Conservation (phyloP, 2,113 vertebrate genomes). For the Marmota flaviventris region DNA sequence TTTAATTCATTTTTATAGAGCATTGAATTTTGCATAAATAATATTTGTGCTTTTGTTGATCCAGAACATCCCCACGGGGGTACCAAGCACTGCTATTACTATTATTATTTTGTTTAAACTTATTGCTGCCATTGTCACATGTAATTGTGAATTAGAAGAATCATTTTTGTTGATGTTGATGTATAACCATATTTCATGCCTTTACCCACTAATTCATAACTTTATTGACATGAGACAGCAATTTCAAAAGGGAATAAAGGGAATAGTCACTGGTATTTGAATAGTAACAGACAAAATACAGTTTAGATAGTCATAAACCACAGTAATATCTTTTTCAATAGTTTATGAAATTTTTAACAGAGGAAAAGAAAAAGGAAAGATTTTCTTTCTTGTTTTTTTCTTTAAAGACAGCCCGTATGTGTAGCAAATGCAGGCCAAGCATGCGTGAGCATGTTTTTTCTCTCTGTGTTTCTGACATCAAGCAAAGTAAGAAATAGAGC, state of each 20-base stretch:
- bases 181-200: not conserved
- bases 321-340: not conserved
- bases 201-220: not conserved
- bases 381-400: not conserved
- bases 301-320: not conserved
- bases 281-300: not conserved
- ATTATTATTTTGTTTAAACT: constrained; percentile 63
- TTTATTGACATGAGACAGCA: not conserved
- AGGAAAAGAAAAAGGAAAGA: not conserved
- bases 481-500: constrained; percentile 60
- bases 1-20: constrained; percentile 80
- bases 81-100: constrained; percentile 53
- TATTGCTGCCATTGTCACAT: constrained; percentile 22
- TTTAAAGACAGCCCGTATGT: constrained; percentile 29
- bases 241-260: not conserved
- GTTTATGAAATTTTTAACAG: constrained; percentile 56
- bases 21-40: constrained; percentile 77
- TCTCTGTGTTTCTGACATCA: constrained; percentile 50
- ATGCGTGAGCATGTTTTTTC: not conserved
- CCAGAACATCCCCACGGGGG: constrained; percentile 55
- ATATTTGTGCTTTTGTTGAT: constrained; percentile 75
- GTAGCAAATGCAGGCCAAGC: not conserved
- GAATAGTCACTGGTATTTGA: not conserved
- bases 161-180: constrained; percentile 69
- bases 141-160: constrained; percentile 79